Conservation (phyloP, 2,888 invertebrate genomes). For the Pegoplata infirma region DNA sequence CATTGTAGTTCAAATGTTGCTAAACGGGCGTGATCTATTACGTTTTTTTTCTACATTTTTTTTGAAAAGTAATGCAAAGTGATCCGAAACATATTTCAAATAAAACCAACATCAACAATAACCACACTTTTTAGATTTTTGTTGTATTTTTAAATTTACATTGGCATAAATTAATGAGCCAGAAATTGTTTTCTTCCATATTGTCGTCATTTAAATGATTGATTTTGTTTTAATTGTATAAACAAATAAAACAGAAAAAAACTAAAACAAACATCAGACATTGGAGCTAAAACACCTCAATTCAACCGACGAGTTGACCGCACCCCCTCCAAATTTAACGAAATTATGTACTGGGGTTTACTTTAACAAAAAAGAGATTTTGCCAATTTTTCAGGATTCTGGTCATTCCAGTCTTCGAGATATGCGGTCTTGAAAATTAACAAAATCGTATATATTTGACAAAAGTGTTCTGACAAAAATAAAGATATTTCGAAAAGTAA, state of each 20-base stretch:
- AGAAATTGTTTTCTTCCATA: slow-evolving; percentile 20
- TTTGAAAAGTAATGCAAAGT: background rate
- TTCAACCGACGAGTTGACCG: too few relatives aligned
- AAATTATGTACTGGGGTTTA: too few relatives aligned
- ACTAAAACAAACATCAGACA: background rate
- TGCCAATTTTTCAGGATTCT: too few relatives aligned
- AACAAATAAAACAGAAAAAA: slow-evolving; percentile 4
- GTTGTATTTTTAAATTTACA: background rate
- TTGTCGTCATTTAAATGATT: slow-evolving; percentile 34
- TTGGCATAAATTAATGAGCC: slow-evolving; percentile 50
- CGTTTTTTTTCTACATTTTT: background rate
- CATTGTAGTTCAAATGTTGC: background rate
- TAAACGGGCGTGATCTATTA: slow-evolving; percentile 54
- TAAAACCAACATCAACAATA: slow-evolving; percentile 11
- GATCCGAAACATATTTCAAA: slow-evolving; percentile 20
- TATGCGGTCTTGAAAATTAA: too few relatives aligned
- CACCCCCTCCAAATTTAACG: too few relatives aligned
- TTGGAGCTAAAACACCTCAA: too few relatives aligned
- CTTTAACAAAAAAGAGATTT: too few relatives aligned
- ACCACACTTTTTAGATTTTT: slow-evolving; percentile 1
- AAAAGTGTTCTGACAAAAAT: too few relatives aligned
- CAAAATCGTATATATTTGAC: too few relatives aligned
- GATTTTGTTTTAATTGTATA: slow-evolving; percentile 30
- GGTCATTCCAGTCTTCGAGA: too few relatives aligned
- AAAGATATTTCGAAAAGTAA: too few relatives aligned